Conservation (phyloP, 1,140 invertebrate genomes). For the Drosophila kohkoa region DNA sequence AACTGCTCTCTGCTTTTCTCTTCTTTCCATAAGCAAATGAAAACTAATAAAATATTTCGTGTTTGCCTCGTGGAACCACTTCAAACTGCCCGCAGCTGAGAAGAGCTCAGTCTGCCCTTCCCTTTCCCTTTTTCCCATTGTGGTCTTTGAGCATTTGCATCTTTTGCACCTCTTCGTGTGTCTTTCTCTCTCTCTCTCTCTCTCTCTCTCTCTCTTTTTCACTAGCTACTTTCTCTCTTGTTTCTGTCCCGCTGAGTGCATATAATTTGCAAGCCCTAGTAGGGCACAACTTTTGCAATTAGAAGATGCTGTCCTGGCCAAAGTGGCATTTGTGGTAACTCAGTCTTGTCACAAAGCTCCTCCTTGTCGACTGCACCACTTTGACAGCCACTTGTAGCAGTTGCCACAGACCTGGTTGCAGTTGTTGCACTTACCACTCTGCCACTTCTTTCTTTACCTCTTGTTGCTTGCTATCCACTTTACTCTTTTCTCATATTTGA, state of each 20-base stretch:
- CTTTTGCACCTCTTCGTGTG: constrained; percentile 32
- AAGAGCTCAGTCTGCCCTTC: not conserved
- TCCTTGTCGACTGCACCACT: constrained; percentile 23
- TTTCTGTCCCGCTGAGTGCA: constrained; percentile 50
- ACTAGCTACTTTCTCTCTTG: constrained; percentile 11
- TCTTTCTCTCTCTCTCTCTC: constrained; percentile 11
- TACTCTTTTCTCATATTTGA: not conserved
- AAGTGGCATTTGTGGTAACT: constrained; percentile 48
- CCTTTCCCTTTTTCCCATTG: not conserved
- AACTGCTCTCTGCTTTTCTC: too few species aligned
- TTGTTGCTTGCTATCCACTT: not conserved
- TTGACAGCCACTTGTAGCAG: constrained; percentile 36
- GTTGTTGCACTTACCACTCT: constrained; percentile 2
- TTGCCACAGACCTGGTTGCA: not conserved
- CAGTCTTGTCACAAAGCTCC: constrained; percentile 48
- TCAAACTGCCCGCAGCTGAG: constrained; percentile 16
- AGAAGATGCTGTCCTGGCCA: constrained; percentile 60
- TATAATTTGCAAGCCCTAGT: constrained; percentile 59
- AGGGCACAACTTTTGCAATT: constrained; percentile 71
- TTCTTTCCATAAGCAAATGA: constrained; percentile 2
- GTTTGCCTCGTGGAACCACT: constrained; percentile 12
- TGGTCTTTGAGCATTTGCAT: constrained; percentile 12
- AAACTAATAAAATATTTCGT: constrained; percentile 44
- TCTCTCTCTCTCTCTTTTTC: constrained; percentile 7
- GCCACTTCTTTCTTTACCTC: not conserved